Percentiles rank a stretch among this genome's conserved stretches.
Conservation (phyloP, 2,888 invertebrate species). For the Thymelicus acteon region DNA sequence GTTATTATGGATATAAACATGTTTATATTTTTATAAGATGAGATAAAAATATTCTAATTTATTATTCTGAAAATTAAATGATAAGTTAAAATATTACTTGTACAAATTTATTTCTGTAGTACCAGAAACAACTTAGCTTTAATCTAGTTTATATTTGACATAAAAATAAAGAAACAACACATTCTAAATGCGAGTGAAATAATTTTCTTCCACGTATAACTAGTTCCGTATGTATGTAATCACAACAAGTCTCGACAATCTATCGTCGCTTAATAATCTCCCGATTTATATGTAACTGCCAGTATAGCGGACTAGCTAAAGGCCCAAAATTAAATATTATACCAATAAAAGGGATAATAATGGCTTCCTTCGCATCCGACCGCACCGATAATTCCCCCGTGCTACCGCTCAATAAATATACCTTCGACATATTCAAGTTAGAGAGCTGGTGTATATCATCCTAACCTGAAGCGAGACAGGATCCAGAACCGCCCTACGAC, state of each 20-base stretch:
- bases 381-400: conserved; percentile 76
- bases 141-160: no score
- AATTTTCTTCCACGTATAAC: no score
- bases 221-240: conserved; percentile 21
- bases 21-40: no score
- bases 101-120: no score
- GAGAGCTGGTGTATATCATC: conserved; percentile 78
- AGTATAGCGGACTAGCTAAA: conserved; percentile 65
- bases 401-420: conserved; percentile 75
- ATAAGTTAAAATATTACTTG: no score
- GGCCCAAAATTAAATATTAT: conserved; percentile 84
- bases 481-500: conserved; percentile 71
- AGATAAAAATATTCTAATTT: background rate
- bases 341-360: conserved; percentile 84
- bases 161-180: no score
- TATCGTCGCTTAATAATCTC: conserved; percentile 62
- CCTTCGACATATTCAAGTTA: conserved; percentile 82
- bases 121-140: no score
- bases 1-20: no score
- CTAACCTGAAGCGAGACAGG: conserved; percentile 78
- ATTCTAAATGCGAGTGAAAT: no score
- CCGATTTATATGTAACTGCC: conserved; percentile 75
- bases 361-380: conserved; percentile 78
- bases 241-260: conserved; percentile 20
- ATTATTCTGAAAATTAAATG: no score